phyloP scores from a whole-genome alignment of 2,797 vertebrate genomes.

The Tokudaia tokunoshimensis region DNA sequence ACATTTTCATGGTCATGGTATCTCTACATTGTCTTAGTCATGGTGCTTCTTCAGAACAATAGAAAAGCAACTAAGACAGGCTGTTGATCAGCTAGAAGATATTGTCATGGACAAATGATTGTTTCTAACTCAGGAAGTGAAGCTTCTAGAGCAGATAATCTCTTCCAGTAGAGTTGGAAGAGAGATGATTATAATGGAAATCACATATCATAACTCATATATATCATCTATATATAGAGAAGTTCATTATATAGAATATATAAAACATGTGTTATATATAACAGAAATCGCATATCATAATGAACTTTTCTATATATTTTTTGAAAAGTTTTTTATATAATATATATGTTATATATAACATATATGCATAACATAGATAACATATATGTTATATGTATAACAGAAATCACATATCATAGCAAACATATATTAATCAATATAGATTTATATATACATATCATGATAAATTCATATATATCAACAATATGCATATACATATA shows the following conservation, averaged over 20 bases:
- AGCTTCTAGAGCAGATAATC: background rate
- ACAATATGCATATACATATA: background rate
- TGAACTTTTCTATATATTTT: background rate
- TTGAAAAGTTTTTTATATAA: too few species aligned
- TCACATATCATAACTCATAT: background rate
- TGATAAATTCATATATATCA: background rate
- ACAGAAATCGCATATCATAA: background rate
- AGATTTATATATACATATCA: background rate
- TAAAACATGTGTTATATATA: background rate
- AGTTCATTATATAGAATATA: background rate
- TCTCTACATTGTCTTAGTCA: background rate
- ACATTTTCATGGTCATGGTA: background rate
- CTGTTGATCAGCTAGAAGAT: background rate
- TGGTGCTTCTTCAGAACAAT: too few species aligned
- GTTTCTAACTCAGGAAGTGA: conserved; percentile 1
- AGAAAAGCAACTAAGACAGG: background rate
- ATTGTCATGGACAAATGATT: background rate
- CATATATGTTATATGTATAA: background rate
- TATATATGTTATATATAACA: too few species aligned
- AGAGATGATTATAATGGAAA: background rate
- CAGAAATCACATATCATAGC: background rate
- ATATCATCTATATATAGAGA: too few species aligned
- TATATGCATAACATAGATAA: too few species aligned
- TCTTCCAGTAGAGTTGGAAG: background rate
- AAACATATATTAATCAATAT: background rate